Conservation (phyloP, 2,113 vertebrate species). For the Lophochroa leadbeateri region DNA sequence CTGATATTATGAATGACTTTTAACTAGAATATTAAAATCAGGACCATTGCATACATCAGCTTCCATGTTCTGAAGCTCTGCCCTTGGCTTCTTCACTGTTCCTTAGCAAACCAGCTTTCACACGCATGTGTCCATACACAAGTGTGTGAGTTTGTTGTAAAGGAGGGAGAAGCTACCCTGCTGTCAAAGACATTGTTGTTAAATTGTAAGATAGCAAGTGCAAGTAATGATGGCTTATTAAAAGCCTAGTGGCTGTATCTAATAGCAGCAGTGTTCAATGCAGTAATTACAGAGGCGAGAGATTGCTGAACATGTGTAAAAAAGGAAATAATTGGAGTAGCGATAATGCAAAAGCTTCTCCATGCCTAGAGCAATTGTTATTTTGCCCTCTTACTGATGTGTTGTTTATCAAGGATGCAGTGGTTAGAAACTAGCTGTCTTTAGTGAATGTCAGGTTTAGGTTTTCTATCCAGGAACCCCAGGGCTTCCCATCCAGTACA, state of each 20-base stretch:
- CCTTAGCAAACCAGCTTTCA: neutral
- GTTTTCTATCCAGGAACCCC: neutral
- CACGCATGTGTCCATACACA: neutral
- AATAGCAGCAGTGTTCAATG: conserved; percentile 8
- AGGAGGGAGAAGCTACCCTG: neutral
- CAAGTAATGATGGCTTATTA: conserved; percentile 30
- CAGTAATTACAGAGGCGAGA: conserved; percentile 56
- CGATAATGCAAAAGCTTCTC: conserved; percentile 25
- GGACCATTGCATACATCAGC: fast-evolving
- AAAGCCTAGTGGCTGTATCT: conserved; percentile 33
- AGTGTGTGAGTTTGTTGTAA: neutral
- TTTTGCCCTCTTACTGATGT: conserved; percentile 40
- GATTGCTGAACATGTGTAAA: conserved; percentile 30
- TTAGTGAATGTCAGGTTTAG: neutral
- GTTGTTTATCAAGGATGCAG: neutral
- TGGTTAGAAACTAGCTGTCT: neutral
- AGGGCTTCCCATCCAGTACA: neutral
- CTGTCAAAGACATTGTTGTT: neutral
- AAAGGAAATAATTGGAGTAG: conserved; percentile 61
- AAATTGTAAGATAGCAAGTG: neutral
- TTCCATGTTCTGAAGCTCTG: neutral
- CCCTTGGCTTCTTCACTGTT: neutral
- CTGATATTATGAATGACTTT: neutral
- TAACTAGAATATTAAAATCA: neutral
- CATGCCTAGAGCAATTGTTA: conserved; percentile 42